Evolutionary conservation across 2,888 invertebrate genomes (phyloP), one percentile per base, ranked within the genome.

Genomic region (Tridacna crocea): DNA sequence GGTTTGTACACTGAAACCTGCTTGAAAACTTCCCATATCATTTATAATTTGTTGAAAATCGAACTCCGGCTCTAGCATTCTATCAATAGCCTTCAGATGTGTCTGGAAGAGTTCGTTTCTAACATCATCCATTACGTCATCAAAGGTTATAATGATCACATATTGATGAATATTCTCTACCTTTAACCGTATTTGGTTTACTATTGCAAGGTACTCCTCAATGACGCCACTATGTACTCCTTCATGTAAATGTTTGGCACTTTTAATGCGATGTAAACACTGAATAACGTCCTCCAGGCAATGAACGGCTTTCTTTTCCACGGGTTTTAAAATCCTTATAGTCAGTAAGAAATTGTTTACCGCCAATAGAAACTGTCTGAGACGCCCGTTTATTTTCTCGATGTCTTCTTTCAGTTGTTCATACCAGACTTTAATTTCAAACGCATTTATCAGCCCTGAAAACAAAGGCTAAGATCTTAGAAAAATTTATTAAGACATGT

Each of bases 141-240:
- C 84, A 72, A 79, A 83, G 2, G 82, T 63, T 27, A 80, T 48
- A 27, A 65, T 47, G n/a, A 79, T 68, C n/a, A 75, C 73, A 22
- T 87, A 77, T 17, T 80, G 73, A 36, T 78, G 77, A 11, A 90
- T 82, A 8, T 88, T 77, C n/a, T 79, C 80, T 3, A 83, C 78
- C 65, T 81, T 79, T 60, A 89, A 65, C 8, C 89, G 87, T 17
- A 89, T 80, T 22, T 80, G 75, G 70, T 88, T 89, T 3, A 90
- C 87, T 26, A 89, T 88, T 27, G 87, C 77, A 27, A 89, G 72
- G 80, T 85, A 90, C 79, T 89, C 89, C 27, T 84, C 78, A 22
- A 90, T 65, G 11, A 89, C 68, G 63, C 88, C 88, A 24, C 77
- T 81, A n/a, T 87, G 80, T 15, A 84, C 82, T 47, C 87, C 83